A percentile compares a stretch with the other conserved stretches of the same genome.
phyloP scores from a whole-genome alignment of 2,888 invertebrate genomes.

The Quadroppia sp. region DNA sequence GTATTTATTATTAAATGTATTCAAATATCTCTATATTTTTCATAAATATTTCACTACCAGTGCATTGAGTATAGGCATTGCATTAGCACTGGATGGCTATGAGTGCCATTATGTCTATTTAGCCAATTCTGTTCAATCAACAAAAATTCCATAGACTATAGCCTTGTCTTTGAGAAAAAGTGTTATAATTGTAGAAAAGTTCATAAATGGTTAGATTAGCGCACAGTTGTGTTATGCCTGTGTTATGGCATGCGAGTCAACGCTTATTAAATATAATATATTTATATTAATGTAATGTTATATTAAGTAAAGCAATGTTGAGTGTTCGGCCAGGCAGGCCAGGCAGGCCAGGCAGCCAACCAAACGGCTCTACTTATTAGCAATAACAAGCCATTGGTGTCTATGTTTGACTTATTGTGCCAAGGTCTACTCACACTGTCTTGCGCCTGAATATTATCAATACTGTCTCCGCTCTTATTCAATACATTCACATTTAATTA shows the following conservation, averaged over 20 bases:
- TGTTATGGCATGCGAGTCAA: conserved; percentile 13
- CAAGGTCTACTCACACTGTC: neutral
- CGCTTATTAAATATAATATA: neutral
- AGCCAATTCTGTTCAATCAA: conserved; percentile 20
- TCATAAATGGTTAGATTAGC: neutral
- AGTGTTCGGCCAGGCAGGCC: neutral
- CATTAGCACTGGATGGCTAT: conserved; percentile 1
- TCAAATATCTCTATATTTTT: neutral
- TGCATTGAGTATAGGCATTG: neutral
- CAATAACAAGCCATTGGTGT: conserved; percentile 31
- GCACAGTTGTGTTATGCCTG: neutral
- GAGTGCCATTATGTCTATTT: neutral
- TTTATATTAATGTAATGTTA: neutral
- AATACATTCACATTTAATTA: conserved; percentile 4
- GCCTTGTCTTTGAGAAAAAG: conserved; percentile 10
- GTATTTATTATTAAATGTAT: neutral
- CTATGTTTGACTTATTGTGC: conserved; percentile 32
- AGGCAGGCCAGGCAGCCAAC: conserved; percentile 9
- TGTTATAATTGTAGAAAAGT: neutral
- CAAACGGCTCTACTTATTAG: conserved; percentile 29
- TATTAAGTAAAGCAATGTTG: neutral
- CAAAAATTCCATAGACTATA: conserved; percentile 6
- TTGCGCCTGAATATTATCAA: neutral
- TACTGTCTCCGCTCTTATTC: conserved; percentile 3
- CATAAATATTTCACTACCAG: neutral